Conservation (phyloP, 2,797 vertebrate species). For the Pipistrellus nathusii region DNA sequence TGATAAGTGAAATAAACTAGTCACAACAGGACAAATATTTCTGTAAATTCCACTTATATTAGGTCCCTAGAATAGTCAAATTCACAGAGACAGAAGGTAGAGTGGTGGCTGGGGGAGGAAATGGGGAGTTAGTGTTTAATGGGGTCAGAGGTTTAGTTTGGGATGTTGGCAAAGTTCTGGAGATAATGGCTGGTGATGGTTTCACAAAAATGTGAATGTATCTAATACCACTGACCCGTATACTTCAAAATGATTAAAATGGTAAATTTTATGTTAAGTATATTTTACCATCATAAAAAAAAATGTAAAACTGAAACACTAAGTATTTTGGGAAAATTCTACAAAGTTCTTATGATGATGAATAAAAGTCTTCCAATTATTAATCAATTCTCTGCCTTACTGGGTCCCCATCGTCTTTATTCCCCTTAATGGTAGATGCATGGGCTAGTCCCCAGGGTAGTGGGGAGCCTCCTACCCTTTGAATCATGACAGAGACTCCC, state of each 20-base stretch:
- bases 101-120: rapidly evolving
- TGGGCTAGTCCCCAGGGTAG: rapidly evolving
- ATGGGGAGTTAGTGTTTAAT: rapidly evolving
- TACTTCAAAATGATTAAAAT: rapidly evolving
- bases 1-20: background rate
- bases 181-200: rapidly evolving
- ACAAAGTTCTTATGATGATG: background rate
- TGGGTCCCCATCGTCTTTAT: rapidly evolving
- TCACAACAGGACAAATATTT: background rate
- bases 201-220: rapidly evolving
- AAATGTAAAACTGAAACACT: background rate
- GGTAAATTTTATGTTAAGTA: background rate
- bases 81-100: background rate
- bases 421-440: rapidly evolving
- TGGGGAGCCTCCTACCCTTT: background rate
- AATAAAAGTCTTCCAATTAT: rapidly evolving
- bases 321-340: background rate
- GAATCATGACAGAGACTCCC: background rate
- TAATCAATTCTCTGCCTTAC: background rate
- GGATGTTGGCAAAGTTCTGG: background rate
- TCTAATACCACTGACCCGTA: rapidly evolving
- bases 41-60: rapidly evolving
- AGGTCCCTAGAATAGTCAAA: background rate
- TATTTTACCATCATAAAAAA: background rate
- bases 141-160: background rate